Percentiles rank a stretch among this genome's conserved stretches.
phyloP scores from a whole-genome alignment of 2,888 invertebrate genomes.

The Amiota minor region DNA sequence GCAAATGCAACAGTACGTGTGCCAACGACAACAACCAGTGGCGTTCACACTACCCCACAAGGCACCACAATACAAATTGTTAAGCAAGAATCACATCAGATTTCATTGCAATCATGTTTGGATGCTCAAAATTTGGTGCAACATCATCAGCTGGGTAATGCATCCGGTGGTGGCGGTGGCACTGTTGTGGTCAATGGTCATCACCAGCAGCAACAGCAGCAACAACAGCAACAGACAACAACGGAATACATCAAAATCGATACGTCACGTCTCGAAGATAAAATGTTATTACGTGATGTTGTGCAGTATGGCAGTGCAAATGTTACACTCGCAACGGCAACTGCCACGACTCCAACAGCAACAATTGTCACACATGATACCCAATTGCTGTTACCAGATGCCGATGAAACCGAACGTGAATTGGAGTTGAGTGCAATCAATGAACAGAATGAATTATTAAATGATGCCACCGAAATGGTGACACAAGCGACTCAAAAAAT shows the following conservation, averaged over 20 bases:
- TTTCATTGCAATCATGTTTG: slow-evolving; percentile 41
- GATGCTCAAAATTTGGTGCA: slow-evolving; percentile 41
- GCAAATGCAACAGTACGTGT: slow-evolving; percentile 51
- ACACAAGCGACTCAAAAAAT: slow-evolving; percentile 46
- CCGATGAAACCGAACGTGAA: slow-evolving; percentile 56
- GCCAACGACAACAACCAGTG: slow-evolving; percentile 47
- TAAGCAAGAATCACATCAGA: slow-evolving; percentile 56
- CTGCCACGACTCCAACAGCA: slow-evolving; percentile 43
- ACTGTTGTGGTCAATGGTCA: neutral
- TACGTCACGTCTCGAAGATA: slow-evolving; percentile 65
- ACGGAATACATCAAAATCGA: slow-evolving; percentile 67
- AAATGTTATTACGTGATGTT: slow-evolving; percentile 65
- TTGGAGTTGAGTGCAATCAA: slow-evolving; percentile 54
- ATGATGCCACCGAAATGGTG: slow-evolving; percentile 5
- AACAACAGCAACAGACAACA: slow-evolving; percentile 43
- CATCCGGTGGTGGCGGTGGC: too few relatives aligned
- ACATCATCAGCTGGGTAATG: neutral
- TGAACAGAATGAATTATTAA: slow-evolving; percentile 32
- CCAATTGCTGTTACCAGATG: slow-evolving; percentile 51
- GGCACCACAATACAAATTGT: slow-evolving; percentile 69
- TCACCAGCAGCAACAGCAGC: slow-evolving; percentile 45
- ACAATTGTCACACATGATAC: slow-evolving; percentile 50
- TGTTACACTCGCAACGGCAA: slow-evolving; percentile 50
- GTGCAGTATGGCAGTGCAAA: slow-evolving; percentile 65
- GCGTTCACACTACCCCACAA: slow-evolving; percentile 54